A percentile compares a stretch with the other conserved stretches of the same genome.
Evolutionary conservation across 1,140 invertebrate genomes (phyloP).

Genomic region (Ericerus pela): DNA sequence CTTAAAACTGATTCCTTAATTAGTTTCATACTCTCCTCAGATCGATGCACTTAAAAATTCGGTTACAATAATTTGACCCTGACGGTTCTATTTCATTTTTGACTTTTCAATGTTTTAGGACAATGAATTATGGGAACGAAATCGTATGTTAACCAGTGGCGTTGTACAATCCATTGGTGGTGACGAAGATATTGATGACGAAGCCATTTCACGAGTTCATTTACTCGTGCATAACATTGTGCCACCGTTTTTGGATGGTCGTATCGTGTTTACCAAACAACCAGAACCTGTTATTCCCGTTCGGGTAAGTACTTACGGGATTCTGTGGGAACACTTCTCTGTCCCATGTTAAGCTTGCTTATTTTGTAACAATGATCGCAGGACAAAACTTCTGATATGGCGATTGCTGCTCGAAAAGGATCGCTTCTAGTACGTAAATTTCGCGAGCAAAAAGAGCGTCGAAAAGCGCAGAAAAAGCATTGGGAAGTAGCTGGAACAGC

Average conservation of each 20-base stretch:
- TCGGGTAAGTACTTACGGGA: conserved; percentile 41
- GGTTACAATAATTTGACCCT: background rate
- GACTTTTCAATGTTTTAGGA: conserved; percentile 38
- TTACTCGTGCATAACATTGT: conserved; percentile 96
- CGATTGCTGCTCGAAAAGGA: conserved; percentile 89
- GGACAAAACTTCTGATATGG: conserved; percentile 97
- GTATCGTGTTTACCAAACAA: conserved; percentile 98
- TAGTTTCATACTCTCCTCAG: no score
- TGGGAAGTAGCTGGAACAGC: conserved; percentile 97
- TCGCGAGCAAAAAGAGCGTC: conserved; percentile 89
- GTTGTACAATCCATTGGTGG: conserved; percentile 79
- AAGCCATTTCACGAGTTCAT: conserved; percentile 83
- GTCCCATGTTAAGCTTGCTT: conserved; percentile 18
- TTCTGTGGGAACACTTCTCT: no score
- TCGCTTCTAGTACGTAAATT: conserved; percentile 74
- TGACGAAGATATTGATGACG: conserved; percentile 88
- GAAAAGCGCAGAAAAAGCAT: conserved; percentile 94
- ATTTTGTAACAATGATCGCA: conserved; percentile 32
- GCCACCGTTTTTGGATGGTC: conserved; percentile 94
- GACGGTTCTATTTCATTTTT: no score
- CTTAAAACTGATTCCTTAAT: no score
- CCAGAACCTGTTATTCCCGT: conserved; percentile 89
- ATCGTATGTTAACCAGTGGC: conserved; percentile 91
- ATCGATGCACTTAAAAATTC: no score
- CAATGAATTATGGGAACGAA: conserved; percentile 97